These are phyloP conservation scores for Lypha dubia DNA, from an alignment of 2,888 invertebrate genomes.

Conservation along the genomic window DNA sequence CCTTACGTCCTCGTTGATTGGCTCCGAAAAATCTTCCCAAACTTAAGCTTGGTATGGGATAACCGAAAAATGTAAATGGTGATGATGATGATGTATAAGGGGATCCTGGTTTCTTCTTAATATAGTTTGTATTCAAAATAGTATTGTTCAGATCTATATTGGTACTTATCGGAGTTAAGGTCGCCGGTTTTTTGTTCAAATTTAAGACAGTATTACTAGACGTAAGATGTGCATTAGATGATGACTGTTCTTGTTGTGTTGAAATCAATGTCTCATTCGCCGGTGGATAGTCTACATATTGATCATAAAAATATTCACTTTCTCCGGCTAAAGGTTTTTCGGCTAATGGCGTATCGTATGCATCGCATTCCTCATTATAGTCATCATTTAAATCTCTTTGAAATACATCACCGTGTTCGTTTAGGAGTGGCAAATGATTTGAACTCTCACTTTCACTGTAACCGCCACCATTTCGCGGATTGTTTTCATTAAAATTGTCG, in stretches of 20 bases:
- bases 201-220: conserved; percentile 82
- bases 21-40: conserved; percentile 87
- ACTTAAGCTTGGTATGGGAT: conserved; percentile 90
- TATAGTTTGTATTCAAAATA: conserved; percentile 82
- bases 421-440: conserved; percentile 85
- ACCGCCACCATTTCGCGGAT: conserved; percentile 75
- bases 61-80: conserved; percentile 92
- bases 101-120: conserved; percentile 78
- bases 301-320: conserved; percentile 92
- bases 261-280: conserved; percentile 73
- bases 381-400: conserved; percentile 85
- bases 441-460: conserved; percentile 55
- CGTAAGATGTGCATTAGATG: conserved; percentile 27
- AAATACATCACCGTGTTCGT: conserved; percentile 89
- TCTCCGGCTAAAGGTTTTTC: conserved; percentile 88
- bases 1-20: conserved; percentile 81
- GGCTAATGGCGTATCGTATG: conserved; percentile 79
- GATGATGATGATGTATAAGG: conserved; percentile 78
- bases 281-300: conserved; percentile 90
- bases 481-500: conserved; percentile 77
- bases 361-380: conserved; percentile 83
- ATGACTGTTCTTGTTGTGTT: conserved; percentile 51
- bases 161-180: conserved; percentile 84
- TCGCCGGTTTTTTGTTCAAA: conserved; percentile 76
- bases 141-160: conserved; percentile 84